Evolutionary conservation across 2,113 vertebrate genomes (phyloP), one percentile per base, ranked within the genome.

Genomic region (Galbula dea): DNA sequence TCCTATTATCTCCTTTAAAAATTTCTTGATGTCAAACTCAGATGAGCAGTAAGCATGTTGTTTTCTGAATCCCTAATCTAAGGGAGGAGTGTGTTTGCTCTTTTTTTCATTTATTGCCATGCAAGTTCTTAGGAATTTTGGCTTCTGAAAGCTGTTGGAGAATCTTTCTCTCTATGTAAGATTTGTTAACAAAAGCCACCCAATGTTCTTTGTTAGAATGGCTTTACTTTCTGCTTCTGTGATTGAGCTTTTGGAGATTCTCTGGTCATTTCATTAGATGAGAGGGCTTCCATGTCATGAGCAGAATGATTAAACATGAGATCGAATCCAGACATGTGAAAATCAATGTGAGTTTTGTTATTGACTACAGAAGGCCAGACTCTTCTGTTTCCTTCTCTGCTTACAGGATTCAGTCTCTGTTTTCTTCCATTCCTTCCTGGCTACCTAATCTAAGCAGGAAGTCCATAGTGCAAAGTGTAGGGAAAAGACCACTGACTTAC

Each of bases 51-150:
- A 49, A 62, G 2, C 62, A 1, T 57, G 48, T 81, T 94, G 48
- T 87, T 90, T 94, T 86, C 39, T 61, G 71, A 62, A 73, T 73
- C 27, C 6, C 7, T 72, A 20, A 75, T 86, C 61, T 49, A 54
- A 65, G 22, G n/a, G 29, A 52, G 6, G 3, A 3, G 0, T 0
- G 7, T 68, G 71, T 75, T 73, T 76, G 0, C 0, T 79, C 10
- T 73, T 36, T 65, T 88, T 85, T 80, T 74, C 26, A 39, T 74
- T 74, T 69, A 26, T 43, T 90, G 9, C 23, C 61, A 75, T 16
- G 7, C 29, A 75, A 90, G 4, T 76, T 89, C 62, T 89, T 68
- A 68, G 19, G 36, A 68, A 73, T 89, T 63, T 73, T 86, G 7
- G 72, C 21, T 67, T 92, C 74, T 55, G 69, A 86, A 90, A 65